Evolutionary conservation across 2,113 vertebrate species (phyloP), one percentile per base, ranked within the genome.

Genomic region (Hemibates koningsi): DNA sequence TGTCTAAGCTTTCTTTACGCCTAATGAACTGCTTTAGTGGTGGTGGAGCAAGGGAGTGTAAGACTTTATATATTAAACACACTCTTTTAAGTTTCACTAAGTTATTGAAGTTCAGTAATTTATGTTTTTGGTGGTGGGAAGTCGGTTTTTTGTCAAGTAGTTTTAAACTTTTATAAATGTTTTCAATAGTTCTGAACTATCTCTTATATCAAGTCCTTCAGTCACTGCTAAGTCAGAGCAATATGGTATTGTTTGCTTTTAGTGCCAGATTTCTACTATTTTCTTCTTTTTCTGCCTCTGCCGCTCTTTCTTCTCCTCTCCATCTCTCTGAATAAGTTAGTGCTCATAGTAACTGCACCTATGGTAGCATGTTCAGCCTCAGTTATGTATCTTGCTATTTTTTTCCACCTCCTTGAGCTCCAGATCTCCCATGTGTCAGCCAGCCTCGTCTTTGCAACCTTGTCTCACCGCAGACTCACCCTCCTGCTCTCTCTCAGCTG

Each of bases 1-100:
- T 1, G 50, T n/a, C 19, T 29, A 3, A 57, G 13, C 24, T 57
- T 57, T 29, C 56, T 29, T 57, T 57, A 57, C 0, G 4, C 24
- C 12, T 16, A 16, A 57, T 16, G 13, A 57, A 57, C 21, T 1
- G 21, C 54, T 57, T 57, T 2, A 29, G 24, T 57, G 56, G 24
- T 57, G 13, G 24, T 29, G 54, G 54, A 57, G 54, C 54, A 57
- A 8, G 1, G 11, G 21, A 56, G 53, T 56, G 53, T 13, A 13
- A 56, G 56, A 2, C 56, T 57, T 5, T 57, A 57, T 57, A 16
- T 29, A 1, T 29, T 57, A 57, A 59, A 59, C 24, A 1, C 24
- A 9, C 24, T 59, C 56, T 59, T 52, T 52, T 29, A 59, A 16
- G 24, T 59, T 29, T 59, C 24, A 16, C 24, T 29, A 59, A 59